Percentiles rank a stretch among this genome's conserved stretches.
These are phyloP conservation scores for Chymomyza costata DNA, from an alignment of 1,140 invertebrate genomes.

Conservation along the genomic window DNA sequence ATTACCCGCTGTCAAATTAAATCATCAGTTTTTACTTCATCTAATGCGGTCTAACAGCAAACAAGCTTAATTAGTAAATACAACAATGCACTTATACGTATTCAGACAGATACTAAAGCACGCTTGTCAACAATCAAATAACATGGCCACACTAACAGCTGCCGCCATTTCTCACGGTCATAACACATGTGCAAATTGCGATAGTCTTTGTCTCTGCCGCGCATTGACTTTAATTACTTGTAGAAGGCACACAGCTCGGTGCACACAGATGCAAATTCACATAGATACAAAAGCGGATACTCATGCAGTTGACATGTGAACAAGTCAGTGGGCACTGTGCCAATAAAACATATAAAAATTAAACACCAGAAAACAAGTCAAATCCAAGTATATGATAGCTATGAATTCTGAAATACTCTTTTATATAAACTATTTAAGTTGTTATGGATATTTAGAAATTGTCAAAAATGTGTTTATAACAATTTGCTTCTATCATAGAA, in stretches of 20 bases:
- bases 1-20: too few relatives aligned
- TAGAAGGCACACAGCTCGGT: conserved; percentile 31
- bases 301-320: conserved; percentile 37
- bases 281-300: background rate
- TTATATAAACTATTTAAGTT: too few relatives aligned
- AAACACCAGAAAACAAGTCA: too few relatives aligned
- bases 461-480: too few relatives aligned
- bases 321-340: conserved; percentile 52
- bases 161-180: conserved; percentile 62
- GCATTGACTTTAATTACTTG: conserved; percentile 61
- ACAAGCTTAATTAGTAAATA: too few relatives aligned
- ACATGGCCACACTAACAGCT: conserved; percentile 48
- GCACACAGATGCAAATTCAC: background rate
- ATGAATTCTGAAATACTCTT: too few relatives aligned
- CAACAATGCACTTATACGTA: conserved; percentile 10
- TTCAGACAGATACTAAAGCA: background rate
- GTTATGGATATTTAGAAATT: too few relatives aligned
- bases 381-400: too few relatives aligned
- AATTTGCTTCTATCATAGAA: too few relatives aligned
- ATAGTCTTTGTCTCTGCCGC: conserved; percentile 11
- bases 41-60: too few relatives aligned
- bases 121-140: conserved; percentile 64
- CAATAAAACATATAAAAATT: too few relatives aligned
- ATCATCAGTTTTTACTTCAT: too few relatives aligned
- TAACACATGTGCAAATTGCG: conserved; percentile 58